Evolutionary conservation across 2,888 invertebrate genomes (phyloP), one percentile per base, ranked within the genome.

Genomic region (Temnothorax unifasciatus): DNA sequence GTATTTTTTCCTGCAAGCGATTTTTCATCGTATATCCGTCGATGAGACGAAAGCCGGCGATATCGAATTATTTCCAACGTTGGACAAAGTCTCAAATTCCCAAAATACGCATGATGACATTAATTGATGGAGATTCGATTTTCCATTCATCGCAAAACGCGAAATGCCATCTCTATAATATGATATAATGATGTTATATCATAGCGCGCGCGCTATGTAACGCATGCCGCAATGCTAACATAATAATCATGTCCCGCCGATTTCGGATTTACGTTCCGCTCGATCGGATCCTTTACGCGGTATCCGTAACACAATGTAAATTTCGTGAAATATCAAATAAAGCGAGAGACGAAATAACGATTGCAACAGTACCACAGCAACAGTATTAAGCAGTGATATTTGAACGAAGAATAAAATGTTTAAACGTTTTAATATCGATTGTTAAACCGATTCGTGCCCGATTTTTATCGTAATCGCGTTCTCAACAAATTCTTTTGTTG

Each of bases 81-180:
- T 71, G 69, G 13, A 81, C 38, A 79, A 59, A 79, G 79, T 61
- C 47, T 81, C 79, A 18, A 50, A 71, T 71, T 81, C 71, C 59
- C 59, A 71, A 81, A 81, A 71, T 71, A 50, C 79, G 59, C 59
- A 50, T 25, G 59, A 38, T 50, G 59, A 68, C n/a, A 4, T 47
- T 81, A 81, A 81, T 81, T 61, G 69, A 59, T 50, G 71, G 34
- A 47, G 59, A 81, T 81, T 81, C 59, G 34, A 81, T 79, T 59
- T 79, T 59, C 79, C 69, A n/a, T 18, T 47, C 59, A 38, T 79
- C 25, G 69, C 38, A 71, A 81, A 69, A 81, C 47, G 25, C 38
- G 47, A 69, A 71, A 71, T 71, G 59, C 59, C 59, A 50, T 47
- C 59, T 47, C 59, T 59, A 71, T 81, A 71, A 81, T 69, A 59